Conservation (phyloP, 2,888 invertebrate genomes). For the Selenia dentaria region DNA sequence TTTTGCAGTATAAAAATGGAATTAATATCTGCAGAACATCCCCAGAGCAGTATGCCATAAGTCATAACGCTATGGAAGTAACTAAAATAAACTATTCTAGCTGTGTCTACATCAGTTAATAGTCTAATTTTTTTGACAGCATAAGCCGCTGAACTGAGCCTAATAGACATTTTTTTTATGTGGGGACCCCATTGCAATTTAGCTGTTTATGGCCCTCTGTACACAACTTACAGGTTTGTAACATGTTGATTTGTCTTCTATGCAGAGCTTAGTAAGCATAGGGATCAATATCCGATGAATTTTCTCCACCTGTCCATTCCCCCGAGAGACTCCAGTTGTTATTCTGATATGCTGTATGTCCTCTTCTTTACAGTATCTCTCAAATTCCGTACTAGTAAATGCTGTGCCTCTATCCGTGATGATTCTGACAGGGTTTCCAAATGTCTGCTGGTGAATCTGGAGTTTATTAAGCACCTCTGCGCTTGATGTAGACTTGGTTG, state of each 20-base stretch:
- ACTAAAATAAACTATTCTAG: no score
- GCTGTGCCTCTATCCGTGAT: neutral
- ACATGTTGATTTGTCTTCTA: constrained; percentile 7
- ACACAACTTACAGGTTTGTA: constrained; percentile 15
- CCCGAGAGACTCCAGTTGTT: constrained; percentile 28
- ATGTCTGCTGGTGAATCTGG: neutral
- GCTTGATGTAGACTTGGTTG: constrained; percentile 41
- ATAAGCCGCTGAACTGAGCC: no score
- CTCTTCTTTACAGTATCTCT: neutral
- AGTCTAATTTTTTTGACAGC: no score
- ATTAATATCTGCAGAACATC: no score
- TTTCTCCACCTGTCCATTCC: constrained; percentile 20
- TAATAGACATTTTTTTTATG: no score
- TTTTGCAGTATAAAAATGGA: no score
- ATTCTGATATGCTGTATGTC: neutral
- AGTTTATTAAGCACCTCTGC: constrained; percentile 33
- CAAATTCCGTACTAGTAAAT: neutral
- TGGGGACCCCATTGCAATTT: no score
- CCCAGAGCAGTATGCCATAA: no score
- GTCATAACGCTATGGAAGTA: no score
- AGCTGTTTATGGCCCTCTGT: constrained; percentile 12
- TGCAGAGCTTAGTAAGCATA: constrained; percentile 15
- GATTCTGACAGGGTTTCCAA: neutral
- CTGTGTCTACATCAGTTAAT: no score
- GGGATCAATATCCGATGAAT: constrained; percentile 15